These are phyloP conservation scores for Myopa tessellatipennis DNA, from an alignment of 2,888 invertebrate species.

Conservation along the genomic window DNA sequence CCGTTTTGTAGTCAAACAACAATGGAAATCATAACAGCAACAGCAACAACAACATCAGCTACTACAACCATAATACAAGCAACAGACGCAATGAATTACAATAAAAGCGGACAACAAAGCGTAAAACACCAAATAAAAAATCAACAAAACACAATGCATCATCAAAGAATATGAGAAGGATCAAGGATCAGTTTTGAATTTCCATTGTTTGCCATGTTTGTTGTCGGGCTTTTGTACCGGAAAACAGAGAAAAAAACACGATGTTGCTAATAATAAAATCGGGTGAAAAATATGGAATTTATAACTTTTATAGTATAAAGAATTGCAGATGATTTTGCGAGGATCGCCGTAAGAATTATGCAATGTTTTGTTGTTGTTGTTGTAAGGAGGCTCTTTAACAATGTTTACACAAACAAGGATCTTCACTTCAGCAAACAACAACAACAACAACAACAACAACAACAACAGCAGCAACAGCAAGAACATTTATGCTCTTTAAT, in stretches of 20 bases:
- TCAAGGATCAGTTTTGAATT: constrained; percentile 37
- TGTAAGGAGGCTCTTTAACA: neutral
- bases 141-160: constrained; percentile 10
- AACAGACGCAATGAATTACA: constrained; percentile 28
- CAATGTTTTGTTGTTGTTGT: neutral
- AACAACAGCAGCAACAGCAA: no score
- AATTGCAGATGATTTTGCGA: constrained; percentile 4
- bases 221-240: constrained; percentile 31
- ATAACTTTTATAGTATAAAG: neutral
- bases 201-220: constrained; percentile 30
- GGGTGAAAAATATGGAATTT: neutral
- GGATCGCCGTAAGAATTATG: neutral
- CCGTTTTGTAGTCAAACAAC: constrained; percentile 46
- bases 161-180: constrained; percentile 17
- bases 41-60: constrained; percentile 38
- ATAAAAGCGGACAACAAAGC: constrained; percentile 16
- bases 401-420: neutral
- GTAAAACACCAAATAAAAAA: constrained; percentile 19
- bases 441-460: neutral
- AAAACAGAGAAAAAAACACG: neutral
- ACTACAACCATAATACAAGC: constrained; percentile 42
- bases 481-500: no score
- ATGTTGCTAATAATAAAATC: neutral
- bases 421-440: neutral
- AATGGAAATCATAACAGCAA: constrained; percentile 47